Evolutionary conservation across 2,113 vertebrate species (phyloP).

Genomic region (Psettodes erumei): DNA sequence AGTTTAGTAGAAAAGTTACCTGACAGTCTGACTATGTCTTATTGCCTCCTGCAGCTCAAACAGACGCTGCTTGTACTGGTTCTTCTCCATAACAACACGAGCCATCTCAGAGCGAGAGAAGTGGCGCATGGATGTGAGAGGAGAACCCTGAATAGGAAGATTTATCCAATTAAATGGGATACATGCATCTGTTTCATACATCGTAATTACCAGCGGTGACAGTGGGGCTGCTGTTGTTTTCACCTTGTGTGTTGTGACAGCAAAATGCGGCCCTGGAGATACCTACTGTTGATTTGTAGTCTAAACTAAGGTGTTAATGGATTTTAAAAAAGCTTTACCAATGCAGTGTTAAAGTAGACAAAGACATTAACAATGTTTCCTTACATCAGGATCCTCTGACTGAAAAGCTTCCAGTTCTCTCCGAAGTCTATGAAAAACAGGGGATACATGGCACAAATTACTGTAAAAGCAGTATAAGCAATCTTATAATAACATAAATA

Average conservation of each 20-base stretch:
- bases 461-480: background rate
- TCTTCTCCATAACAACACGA: conserved; percentile 86
- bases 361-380: conserved; percentile 3
- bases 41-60: conserved; percentile 84
- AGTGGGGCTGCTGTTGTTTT: too few species aligned
- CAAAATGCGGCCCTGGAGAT: too few species aligned
- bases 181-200: background rate
- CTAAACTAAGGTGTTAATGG: background rate
- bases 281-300: too few species aligned
- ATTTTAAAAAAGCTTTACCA: background rate
- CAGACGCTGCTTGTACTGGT: conserved; percentile 85
- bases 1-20: conserved; percentile 52
- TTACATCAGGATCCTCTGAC: conserved; percentile 79
- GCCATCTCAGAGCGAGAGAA: conserved; percentile 87
- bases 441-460: background rate
- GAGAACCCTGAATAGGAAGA: conserved; percentile 57
- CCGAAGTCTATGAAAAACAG: conserved; percentile 66
- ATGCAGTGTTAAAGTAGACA: background rate
- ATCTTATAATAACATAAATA: background rate
- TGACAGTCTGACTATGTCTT: conserved; percentile 72
- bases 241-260: too few species aligned
- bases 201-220: too few species aligned
- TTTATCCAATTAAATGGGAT: background rate
- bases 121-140: conserved; percentile 68
- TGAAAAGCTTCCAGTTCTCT: conserved; percentile 78